Evolutionary conservation across 2,888 invertebrate genomes (phyloP).

Genomic region (Lycia hirtaria): DNA sequence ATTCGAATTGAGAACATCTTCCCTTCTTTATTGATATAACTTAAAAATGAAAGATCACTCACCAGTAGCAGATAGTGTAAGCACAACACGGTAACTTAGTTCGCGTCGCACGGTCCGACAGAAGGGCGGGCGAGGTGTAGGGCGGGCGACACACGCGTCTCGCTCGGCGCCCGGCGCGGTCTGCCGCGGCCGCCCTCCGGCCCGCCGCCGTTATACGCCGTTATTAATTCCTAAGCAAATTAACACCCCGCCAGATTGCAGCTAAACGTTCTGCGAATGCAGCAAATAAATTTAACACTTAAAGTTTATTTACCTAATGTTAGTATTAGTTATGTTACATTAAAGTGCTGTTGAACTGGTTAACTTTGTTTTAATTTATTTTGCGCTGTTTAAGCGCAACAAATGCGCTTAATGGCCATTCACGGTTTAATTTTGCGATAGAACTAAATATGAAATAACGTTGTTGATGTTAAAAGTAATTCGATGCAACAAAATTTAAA

Average conservation of each 20-base stretch:
- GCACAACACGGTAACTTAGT: slow-evolving; percentile 31
- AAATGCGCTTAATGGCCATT: no score
- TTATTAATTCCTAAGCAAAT: slow-evolving; percentile 22
- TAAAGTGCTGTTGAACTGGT: not conserved
- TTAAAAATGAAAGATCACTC: no score
- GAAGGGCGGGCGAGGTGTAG: slow-evolving; percentile 14
- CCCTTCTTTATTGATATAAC: no score
- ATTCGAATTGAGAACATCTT: no score
- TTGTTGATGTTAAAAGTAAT: no score
- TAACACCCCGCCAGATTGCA: slow-evolving; percentile 21
- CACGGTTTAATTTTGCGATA: no score
- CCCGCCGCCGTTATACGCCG: not conserved
- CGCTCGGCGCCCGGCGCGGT: slow-evolving; percentile 52
- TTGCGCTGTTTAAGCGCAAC: not conserved
- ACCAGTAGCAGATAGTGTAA: not conserved
- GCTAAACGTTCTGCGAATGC: slow-evolving; percentile 15
- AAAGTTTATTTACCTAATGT: not conserved
- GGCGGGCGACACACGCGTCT: slow-evolving; percentile 51
- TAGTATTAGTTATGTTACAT: not conserved
- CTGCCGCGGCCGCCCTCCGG: slow-evolving; percentile 47
- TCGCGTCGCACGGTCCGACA: slow-evolving; percentile 9
- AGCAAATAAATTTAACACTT: slow-evolving; percentile 9
- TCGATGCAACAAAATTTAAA: no score
- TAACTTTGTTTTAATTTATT: not conserved
- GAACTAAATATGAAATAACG: no score